phyloP scores from a whole-genome alignment of 2,113 vertebrate species.

The Tachysurus fulvidraco region DNA sequence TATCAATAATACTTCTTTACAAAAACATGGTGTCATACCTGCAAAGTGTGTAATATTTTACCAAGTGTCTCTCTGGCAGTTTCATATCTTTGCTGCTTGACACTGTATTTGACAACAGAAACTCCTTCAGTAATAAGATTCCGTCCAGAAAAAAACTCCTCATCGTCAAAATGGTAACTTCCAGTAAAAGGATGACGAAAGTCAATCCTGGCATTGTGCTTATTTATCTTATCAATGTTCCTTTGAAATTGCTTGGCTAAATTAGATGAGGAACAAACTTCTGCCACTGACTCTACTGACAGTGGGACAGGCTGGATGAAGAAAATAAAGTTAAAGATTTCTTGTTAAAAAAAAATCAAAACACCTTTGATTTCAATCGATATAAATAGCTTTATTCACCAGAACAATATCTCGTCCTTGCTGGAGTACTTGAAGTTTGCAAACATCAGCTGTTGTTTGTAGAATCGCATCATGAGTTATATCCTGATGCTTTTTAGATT shows the following conservation, averaged over 20 bases:
- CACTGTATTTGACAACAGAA: background rate
- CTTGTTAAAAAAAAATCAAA: too few relatives aligned
- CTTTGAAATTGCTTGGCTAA: slow-evolving; percentile 32
- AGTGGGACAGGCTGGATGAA: background rate
- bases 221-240: background rate
- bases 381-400: background rate
- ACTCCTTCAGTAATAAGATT: slow-evolving; percentile 8
- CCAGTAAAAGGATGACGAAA: background rate
- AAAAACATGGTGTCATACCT: background rate
- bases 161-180: slow-evolving; percentile 28
- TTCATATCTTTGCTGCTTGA: background rate
- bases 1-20: background rate
- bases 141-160: background rate
- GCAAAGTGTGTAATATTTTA: slow-evolving; percentile 18
- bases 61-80: slow-evolving; percentile 12
- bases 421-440: background rate
- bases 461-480: slow-evolving; percentile 26
- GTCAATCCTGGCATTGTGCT: slow-evolving; percentile 16
- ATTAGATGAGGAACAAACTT: slow-evolving; percentile 16
- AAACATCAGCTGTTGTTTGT: background rate
- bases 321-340: background rate
- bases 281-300: slow-evolving; percentile 18
- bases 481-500: background rate
- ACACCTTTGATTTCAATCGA: background rate
- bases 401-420: background rate